Evolutionary conservation across 2,113 vertebrate species (phyloP), one percentile per base, ranked within the genome.

Genomic region (Colius striatus): DNA sequence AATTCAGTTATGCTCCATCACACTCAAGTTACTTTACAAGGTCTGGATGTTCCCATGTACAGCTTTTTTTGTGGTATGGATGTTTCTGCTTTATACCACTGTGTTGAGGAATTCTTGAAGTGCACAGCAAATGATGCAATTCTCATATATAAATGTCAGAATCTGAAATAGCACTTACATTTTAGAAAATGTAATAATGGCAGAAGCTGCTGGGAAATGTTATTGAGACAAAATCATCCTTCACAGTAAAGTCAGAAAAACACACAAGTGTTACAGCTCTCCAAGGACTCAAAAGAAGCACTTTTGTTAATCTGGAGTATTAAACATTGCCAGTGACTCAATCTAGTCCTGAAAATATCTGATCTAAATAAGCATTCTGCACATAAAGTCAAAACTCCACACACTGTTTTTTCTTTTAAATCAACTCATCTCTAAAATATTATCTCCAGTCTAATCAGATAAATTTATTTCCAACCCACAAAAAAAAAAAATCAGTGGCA

Each of bases 11-110:
- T 13, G 19, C 30, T 75, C 63, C 22, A 63, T 41, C 36, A 78
- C 55, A 58, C 32, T 36, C 60, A 70, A 92, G 86, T 61, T 50
- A 34, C 16, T 83, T 79, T 15, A 70, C 30, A 73, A 66, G 21
- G 30, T 66, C 60, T 54, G 70, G 10, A 54, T 54, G 41, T 15
- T 41, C 5, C 26, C 1, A 2, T 2, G 4, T 12, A 60, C 10
- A 10, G n/a, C 17, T 57, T 81, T 55, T 47, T 26, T 22, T 0
- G 0, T 87, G 45, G 20, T 4, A 13, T 7, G 53, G 38, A 76
- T 60, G 26, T 38, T 92, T 82, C 45, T 51, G 25, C 29, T 75
- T 60, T 29, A 36, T 7, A 57, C 1, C 17, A 32, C 2, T 21
- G 2, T 1, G 0, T 2, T 34, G 16, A 47, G 32, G 54, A 87